Conservation (phyloP, 2,797 vertebrate genomes). For the Cheirogaleus major region DNA sequence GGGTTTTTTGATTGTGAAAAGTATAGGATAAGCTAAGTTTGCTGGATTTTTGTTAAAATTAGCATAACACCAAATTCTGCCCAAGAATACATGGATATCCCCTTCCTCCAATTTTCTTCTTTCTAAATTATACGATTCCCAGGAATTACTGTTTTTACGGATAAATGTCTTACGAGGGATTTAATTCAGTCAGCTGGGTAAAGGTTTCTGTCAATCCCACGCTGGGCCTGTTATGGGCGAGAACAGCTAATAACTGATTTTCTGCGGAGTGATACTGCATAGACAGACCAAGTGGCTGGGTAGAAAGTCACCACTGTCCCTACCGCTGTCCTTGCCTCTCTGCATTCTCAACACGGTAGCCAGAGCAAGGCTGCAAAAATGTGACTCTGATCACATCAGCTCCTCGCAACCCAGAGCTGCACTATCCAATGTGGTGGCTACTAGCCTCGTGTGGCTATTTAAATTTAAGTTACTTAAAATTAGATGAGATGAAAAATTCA, state of each 20-base stretch:
- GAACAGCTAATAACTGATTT: neutral
- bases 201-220: neutral
- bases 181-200: neutral
- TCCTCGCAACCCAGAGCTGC: neutral
- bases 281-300: too few relatives aligned
- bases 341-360: neutral
- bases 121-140: neutral
- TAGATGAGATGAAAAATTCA: constrained; percentile 2
- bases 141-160: neutral
- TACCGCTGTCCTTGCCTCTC: neutral
- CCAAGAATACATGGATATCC: neutral
- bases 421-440: neutral
- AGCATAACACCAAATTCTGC: neutral
- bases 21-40: neutral
- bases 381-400: neutral
- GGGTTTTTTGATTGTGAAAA: neutral
- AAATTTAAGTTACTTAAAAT: constrained; percentile 37
- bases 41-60: neutral
- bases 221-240: neutral
- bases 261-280: neutral
- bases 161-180: neutral
- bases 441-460: neutral
- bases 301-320: neutral
- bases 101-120: neutral
- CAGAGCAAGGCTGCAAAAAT: neutral